Base-by-base conservation (phyloP, 2,797 vertebrate genomes). In the Phoebastria nigripes region DNA sequence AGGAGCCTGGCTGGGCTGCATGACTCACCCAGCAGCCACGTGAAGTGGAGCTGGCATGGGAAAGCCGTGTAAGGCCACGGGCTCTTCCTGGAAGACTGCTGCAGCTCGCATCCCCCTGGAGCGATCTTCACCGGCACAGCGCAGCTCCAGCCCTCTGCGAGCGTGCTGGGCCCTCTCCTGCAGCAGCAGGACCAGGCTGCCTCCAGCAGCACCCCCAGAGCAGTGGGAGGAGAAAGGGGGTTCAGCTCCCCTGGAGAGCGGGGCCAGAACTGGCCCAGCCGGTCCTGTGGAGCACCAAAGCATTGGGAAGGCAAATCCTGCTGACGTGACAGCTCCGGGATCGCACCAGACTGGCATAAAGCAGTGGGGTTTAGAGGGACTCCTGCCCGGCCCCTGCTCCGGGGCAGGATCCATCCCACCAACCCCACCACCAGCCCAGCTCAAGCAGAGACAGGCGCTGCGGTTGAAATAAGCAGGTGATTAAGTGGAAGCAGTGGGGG, bases 31-130 rank as follows among this genome's bases (percentile, higher is more conserved):
- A 0, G 82, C 93, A 96, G 94, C 96, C 96, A 95, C 66, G 72
- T 96, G 95, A 97, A 96, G 92, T 11, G 37, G 90, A 95, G 91
- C 89, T 96, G 94, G 94, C 93, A 82, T 74, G 71, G 95, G 86
- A 76, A 96, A 94, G 77, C 91, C 15, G 6, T 71, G 66, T 61
- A 87, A 88, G 94, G 91, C 90, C 91, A 71, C 1, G 2, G 87
- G 71, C 85, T 89, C 91, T 91, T 95, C 95, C 96, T 94, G 96
- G 87, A 93, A 95, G n/a, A 78, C 15, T 77, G 61, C 56, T 78
- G 82, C 56, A 11, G 16, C 66, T 81, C 2, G 2, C 62, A 35
- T 66, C 77, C 82, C 82, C 67, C 22, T 0, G 0, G 82, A 85
- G 63, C 0, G 0, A 21, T 52, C 61, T 19, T 67, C 51, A 51